A percentile compares a stretch with the other conserved stretches of the same genome.
Evolutionary conservation across 1,140 invertebrate species (phyloP).

Genomic region (Platorchestia sp.): DNA sequence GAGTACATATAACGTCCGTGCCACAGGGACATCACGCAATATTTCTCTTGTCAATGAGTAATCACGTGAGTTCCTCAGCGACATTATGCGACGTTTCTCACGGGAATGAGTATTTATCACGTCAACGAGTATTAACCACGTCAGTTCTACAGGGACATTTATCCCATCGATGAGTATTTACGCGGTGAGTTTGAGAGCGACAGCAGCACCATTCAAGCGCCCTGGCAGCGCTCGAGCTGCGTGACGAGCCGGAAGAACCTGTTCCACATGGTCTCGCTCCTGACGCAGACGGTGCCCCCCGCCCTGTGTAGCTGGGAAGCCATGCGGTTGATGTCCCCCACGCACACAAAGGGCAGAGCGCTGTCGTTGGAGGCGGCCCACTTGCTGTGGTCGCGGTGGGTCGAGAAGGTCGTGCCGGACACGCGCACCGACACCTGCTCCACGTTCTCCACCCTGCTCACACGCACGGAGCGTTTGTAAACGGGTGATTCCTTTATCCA

Average conservation of each 20-base stretch:
- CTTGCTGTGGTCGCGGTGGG: constrained; percentile 89
- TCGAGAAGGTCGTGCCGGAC: constrained; percentile 76
- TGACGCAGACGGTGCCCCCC: constrained; percentile 85
- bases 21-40: too few species aligned
- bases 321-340: constrained; percentile 94
- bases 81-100: too few species aligned
- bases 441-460: constrained; percentile 76
- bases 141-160: too few species aligned
- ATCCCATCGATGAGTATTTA: too few species aligned
- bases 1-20: too few species aligned
- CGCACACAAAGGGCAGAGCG: constrained; percentile 81
- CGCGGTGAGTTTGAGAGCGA: too few species aligned
- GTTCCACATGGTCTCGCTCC: constrained; percentile 74
- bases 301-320: constrained; percentile 84
- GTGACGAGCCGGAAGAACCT: constrained; percentile 72
- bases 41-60: too few species aligned
- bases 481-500: too few species aligned
- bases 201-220: not conserved
- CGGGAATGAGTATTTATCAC: too few species aligned
- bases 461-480: too few species aligned
- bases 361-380: constrained; percentile 82
- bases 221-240: constrained; percentile 68
- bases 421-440: constrained; percentile 69
- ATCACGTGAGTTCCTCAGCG: too few species aligned
- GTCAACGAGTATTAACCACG: too few species aligned